Percentiles rank a stretch among this genome's conserved stretches.
Evolutionary conservation across 1,140 invertebrate species (phyloP).

Genomic region (Vollenhovia emeryi): DNA sequence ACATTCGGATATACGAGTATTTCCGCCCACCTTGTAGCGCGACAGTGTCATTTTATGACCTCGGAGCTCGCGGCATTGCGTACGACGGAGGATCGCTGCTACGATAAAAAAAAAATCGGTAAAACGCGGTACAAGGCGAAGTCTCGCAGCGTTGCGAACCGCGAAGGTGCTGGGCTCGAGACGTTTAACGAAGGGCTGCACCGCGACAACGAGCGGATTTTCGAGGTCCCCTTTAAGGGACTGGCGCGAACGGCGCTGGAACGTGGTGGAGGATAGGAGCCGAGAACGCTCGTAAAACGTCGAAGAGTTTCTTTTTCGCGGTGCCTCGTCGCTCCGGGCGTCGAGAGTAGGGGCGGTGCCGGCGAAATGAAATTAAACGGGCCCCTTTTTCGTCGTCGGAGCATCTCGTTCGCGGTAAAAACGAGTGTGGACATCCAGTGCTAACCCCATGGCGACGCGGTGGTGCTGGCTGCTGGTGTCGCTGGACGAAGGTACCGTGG

Average conservation of each 20-base stretch:
- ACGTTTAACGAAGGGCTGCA: constrained; percentile 20
- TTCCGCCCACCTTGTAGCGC: not conserved
- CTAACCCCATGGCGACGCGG: constrained; percentile 44
- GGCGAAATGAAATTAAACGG: constrained; percentile 75
- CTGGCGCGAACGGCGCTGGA: constrained; percentile 39
- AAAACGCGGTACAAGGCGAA: not conserved
- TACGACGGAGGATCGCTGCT: not conserved
- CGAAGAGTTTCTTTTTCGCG: constrained; percentile 67
- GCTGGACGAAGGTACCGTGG: not conserved
- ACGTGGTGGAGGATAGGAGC: not conserved
- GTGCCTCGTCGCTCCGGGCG: constrained; percentile 68
- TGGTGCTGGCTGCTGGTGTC: not conserved
- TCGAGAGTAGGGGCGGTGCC: constrained; percentile 66
- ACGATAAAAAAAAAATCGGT: not conserved
- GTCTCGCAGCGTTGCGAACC: not conserved
- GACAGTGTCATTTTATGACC: not conserved
- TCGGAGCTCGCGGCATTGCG: not conserved
- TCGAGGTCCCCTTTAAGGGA: constrained; percentile 10
- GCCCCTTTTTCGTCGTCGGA: constrained; percentile 62
- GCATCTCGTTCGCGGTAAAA: constrained; percentile 66
- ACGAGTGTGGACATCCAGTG: constrained; percentile 73
- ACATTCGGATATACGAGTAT: not conserved
- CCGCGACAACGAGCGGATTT: not conserved
- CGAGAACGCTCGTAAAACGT: constrained; percentile 67
- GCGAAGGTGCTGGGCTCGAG: not conserved